Evolutionary conservation across 2,113 vertebrate genomes (phyloP).

Genomic region (Sturnus vulgaris): DNA sequence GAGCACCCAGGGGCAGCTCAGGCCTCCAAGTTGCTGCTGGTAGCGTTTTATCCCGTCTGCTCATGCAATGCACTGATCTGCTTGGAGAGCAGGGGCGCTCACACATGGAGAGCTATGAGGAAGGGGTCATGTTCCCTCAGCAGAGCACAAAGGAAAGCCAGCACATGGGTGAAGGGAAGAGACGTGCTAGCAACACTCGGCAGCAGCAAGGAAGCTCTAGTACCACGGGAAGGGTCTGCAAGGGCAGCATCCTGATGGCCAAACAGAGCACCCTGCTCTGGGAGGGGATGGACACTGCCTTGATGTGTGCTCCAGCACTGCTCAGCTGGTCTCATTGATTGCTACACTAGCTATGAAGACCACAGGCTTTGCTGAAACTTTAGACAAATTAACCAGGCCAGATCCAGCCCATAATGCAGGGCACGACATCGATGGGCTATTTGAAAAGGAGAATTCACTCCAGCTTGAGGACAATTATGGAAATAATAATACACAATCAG

Average conservation of each 20-base stretch:
- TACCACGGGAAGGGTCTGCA: background rate
- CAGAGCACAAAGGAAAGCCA: background rate
- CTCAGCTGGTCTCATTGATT: background rate
- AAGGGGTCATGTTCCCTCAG: background rate
- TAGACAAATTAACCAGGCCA: constrained; percentile 26
- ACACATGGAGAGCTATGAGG: background rate
- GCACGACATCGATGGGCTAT: background rate
- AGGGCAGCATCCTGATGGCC: background rate
- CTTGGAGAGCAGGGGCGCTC: background rate
- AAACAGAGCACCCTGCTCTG: background rate
- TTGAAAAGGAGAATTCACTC: constrained; percentile 48
- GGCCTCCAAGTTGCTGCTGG: background rate
- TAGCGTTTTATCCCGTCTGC: rapidly evolving
- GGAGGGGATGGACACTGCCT: background rate
- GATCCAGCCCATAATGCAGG: background rate
- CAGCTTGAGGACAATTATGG: constrained; percentile 51
- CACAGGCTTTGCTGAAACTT: constrained; percentile 14
- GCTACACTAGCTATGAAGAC: background rate
- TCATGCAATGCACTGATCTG: background rate
- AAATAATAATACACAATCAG: constrained; percentile 66
- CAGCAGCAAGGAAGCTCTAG: background rate
- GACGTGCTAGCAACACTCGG: rapidly evolving
- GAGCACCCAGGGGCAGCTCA: background rate
- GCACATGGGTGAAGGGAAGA: background rate
- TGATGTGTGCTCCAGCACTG: background rate